Base-by-base conservation (phyloP, 2,797 vertebrate species). In the Leucoraja ocellata region DNA sequence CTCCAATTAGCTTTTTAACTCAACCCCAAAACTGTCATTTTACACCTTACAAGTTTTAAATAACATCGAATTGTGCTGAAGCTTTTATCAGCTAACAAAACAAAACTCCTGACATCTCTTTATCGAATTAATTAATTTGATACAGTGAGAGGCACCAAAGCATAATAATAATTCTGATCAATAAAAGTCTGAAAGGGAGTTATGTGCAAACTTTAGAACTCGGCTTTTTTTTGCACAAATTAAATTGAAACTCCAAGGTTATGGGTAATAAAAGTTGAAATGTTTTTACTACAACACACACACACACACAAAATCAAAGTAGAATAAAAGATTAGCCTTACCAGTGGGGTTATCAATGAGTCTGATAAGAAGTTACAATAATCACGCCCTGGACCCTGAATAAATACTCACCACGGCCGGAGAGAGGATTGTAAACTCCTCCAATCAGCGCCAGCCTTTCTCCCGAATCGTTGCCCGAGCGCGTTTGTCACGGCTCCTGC, bases 381-480 rank as follows among this genome's bases (percentile, higher is more conserved):
- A 88, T 65, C 9, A 23, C 0, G 23, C 61, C 11, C n/a, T 4
- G 10, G 61, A 4, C 0, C 16, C 32, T 39, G 78, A 2, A 18
- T 6, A 65, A 68, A 36, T n/a, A 21, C 21, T 18, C 36, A 88
- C 16, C 21, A 0, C 0, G 2, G 10, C 28, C 39, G 46, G 10
- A 46, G 18, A 0, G 54, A 23, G 10, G 68, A 9, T 16, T 23
- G 23, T 2, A 16, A 73, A 14, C 2, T 54, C 0, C 2, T 1
- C 71, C 90, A 92, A 92, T 92, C 71, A 36, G 9, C 3, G 23
- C 4, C 25, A 0, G 7, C 7, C 13, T 92, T 54, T 54, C 90
- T 74, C 58, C 18, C n/a, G 0, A 23, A 10, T 0, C 10, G 0
- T 25, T 0, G 25, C 3, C 4, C 68, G 4, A 4, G 0, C 90